A percentile compares a stretch with the other conserved stretches of the same genome.
phyloP scores from a whole-genome alignment of 2,888 invertebrate genomes.

The Pammene aurita region DNA sequence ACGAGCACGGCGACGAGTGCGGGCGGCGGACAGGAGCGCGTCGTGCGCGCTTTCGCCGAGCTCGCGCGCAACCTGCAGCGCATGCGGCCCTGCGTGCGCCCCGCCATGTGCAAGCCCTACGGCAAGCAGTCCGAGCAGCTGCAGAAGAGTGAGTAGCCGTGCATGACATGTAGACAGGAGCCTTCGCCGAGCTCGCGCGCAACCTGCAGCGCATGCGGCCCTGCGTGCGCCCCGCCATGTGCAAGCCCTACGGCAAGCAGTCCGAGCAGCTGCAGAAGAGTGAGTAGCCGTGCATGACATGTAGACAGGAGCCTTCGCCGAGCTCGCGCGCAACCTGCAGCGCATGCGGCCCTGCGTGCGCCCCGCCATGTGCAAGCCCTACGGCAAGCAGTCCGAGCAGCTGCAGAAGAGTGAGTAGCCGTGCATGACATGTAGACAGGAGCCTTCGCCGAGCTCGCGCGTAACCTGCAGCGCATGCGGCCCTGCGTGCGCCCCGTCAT shows the following conservation, averaged over 20 bases:
- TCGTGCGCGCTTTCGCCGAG: slow-evolving; percentile 92
- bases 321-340: background rate
- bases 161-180: too few relatives aligned
- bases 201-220: background rate
- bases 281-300: too few relatives aligned
- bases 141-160: slow-evolving; percentile 87
- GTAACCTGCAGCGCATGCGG: slow-evolving; percentile 82
- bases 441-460: too few relatives aligned
- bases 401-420: too few relatives aligned
- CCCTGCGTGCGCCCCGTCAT: slow-evolving; percentile 85
- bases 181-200: too few relatives aligned
- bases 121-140: slow-evolving; percentile 95
- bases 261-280: background rate
- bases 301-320: too few relatives aligned
- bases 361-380: slow-evolving; percentile 89
- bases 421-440: too few relatives aligned
- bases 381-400: slow-evolving; percentile 23
- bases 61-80: slow-evolving; percentile 94
- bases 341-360: slow-evolving; percentile 67
- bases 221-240: background rate
- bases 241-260: background rate
- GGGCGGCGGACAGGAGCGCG: slow-evolving; percentile 92
- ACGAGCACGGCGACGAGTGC: slow-evolving; percentile 84
- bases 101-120: slow-evolving; percentile 95
- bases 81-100: slow-evolving; percentile 94